Evolutionary conservation across 1,140 invertebrate species (phyloP).

Genomic region (Alviniconcha marisindica): DNA sequence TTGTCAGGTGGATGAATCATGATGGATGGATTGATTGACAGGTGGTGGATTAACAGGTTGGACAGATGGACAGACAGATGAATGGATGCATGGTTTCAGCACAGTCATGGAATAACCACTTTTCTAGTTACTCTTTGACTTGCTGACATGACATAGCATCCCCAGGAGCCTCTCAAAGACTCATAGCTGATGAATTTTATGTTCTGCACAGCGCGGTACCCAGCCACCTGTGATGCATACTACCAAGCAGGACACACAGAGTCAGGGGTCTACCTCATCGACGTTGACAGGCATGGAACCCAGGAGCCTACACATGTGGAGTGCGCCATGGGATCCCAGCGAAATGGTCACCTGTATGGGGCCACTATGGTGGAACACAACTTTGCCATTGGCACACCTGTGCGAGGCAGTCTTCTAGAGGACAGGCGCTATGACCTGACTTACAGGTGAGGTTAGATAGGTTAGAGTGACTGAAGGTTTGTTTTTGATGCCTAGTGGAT

Average conservation of each 20-base stretch:
- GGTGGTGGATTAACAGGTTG: too few relatives aligned
- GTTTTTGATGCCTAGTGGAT: constrained; percentile 3
- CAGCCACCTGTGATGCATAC: constrained; percentile 94
- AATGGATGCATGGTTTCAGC: too few relatives aligned
- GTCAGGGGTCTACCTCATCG: constrained; percentile 91
- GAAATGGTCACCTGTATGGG: constrained; percentile 83
- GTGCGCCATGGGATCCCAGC: constrained; percentile 88
- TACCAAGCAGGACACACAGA: constrained; percentile 89
- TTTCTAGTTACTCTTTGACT: too few relatives aligned
- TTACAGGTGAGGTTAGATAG: constrained; percentile 61
- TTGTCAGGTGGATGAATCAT: too few relatives aligned
- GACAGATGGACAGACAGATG: too few relatives aligned
- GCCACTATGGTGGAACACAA: constrained; percentile 96
- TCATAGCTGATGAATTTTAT: too few relatives aligned
- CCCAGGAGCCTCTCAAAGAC: too few relatives aligned
- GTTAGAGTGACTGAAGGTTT: neutral
- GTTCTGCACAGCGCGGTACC: constrained; percentile 87
- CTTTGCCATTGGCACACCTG: constrained; percentile 78
- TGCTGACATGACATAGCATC: too few relatives aligned
- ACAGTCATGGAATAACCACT: too few relatives aligned
- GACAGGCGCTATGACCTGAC: constrained; percentile 59
- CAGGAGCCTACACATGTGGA: constrained; percentile 93
- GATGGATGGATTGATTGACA: too few relatives aligned
- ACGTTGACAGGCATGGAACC: constrained; percentile 94
- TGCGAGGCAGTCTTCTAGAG: constrained; percentile 52